Conservation (phyloP, 2,888 invertebrate genomes). For the Drosophila trichaetosa region DNA sequence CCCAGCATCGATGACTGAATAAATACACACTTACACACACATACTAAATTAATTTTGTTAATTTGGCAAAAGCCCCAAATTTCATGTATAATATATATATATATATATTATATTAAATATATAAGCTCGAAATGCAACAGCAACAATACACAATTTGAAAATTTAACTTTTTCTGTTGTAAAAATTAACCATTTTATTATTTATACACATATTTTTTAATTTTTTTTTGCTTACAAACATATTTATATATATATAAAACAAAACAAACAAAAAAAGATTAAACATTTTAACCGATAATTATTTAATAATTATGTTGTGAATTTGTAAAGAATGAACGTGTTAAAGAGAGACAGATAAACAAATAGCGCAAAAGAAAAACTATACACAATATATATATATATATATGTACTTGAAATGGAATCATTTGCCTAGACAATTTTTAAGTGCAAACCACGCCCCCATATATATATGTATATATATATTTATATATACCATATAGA, state of each 20-base stretch:
- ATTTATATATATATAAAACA: conserved; percentile 32
- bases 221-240: conserved; percentile 37
- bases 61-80: conserved; percentile 38
- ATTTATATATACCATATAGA: not conserved
- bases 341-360: conserved; percentile 27
- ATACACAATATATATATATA: conserved; percentile 19
- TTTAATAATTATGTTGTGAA: conserved; percentile 74
- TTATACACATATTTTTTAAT: not conserved
- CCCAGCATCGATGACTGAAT: conserved; percentile 43
- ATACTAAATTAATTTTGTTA: conserved; percentile 42
- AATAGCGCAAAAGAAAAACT: conserved; percentile 60
- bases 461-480: too few species aligned
- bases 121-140: conserved; percentile 22
- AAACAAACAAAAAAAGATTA: conserved; percentile 1
- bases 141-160: conserved; percentile 18
- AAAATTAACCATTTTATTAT: not conserved
- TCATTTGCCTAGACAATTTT: conserved; percentile 12
- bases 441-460: conserved; percentile 2
- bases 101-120: conserved; percentile 37
- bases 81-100: conserved; percentile 23
- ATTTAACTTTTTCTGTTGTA: conserved; percentile 26
- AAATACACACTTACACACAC: conserved; percentile 9
- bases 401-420: not conserved
- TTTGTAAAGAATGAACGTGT: conserved; percentile 50
- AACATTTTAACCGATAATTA: conserved; percentile 57